Percentiles rank a stretch among this genome's conserved stretches.
phyloP scores from a whole-genome alignment of 2,113 vertebrate genomes.

The Tyrannus savana region DNA sequence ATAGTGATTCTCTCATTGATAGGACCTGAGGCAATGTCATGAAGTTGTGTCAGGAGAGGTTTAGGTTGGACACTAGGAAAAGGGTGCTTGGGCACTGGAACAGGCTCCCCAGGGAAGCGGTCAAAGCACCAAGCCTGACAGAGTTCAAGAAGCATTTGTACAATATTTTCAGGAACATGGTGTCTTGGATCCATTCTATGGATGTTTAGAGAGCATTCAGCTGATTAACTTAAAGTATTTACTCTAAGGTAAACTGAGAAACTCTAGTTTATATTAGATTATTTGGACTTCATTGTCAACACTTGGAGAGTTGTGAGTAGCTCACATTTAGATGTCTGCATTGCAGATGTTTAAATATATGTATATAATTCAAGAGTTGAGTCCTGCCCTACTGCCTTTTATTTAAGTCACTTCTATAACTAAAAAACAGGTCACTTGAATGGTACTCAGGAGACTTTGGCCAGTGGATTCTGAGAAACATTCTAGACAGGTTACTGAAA shows the following conservation, averaged over 20 bases:
- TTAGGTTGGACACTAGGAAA: neutral
- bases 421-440: neutral
- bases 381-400: neutral
- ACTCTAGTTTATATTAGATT: neutral
- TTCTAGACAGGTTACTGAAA: neutral
- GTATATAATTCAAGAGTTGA: neutral
- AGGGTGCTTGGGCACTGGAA: neutral
- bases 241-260: neutral
- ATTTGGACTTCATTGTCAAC: rapidly evolving
- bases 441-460: neutral
- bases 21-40: too few species aligned
- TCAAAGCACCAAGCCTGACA: too few species aligned
- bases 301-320: neutral
- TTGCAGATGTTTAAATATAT: neutral
- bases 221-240: neutral
- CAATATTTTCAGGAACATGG: neutral
- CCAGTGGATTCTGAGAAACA: neutral
- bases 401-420: neutral
- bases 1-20: neutral
- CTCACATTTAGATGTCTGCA: neutral
- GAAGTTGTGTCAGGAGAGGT: neutral
- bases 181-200: neutral
- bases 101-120: neutral
- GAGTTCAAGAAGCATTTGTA: neutral
- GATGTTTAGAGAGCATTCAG: neutral